Base-by-base conservation (phyloP, 92 coral and sea anemone species). In the Actinostola sp. region DNA sequence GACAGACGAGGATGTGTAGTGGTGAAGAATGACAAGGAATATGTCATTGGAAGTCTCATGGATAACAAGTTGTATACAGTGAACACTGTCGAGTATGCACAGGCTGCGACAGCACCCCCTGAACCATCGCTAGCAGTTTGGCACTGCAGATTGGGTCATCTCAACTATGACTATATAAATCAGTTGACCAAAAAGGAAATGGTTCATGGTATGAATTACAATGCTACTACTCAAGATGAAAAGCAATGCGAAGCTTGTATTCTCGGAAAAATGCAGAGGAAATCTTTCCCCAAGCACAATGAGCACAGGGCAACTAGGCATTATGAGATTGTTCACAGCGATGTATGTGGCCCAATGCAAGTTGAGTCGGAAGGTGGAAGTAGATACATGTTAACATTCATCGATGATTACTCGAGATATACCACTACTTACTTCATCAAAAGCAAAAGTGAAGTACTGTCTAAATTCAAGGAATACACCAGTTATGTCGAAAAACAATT, bases 91-190 rank as follows among this genome's bases (percentile, higher is more conserved):
- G 71, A 84, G 71, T 70, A 42, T 61, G 84, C 88, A 65, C 88
- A 69, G 65, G 82, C 68, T 41, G 57, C 78, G 51, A 76, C 68
- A 49, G 43, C 88, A 38, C 27, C 81, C 34, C 48, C 52, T 67
- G 60, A 32, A 51, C 89, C 84, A 54, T 45, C 86, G 38, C 75
- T 42, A 60, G 86, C 57, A 67, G 63, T 67, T 63, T 88, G 86
- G 89, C 88, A 87, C 72, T 74, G 79, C 67, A 59, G 82, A 65
- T 45, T 70, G 43, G 88, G 84, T 63, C 84, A 87, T 76, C 61
- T 76, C 42, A 77, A 82, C 76, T 64, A 87, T 66, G 52, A 69
- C 53, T 82, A 72, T 43, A 28, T 72, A 29, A 44, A 72, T 52
- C 78, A 72, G 63, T 54, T 86, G 75, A 36, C 56, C 33, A 48